These are phyloP conservation scores for Drosophila dunni DNA, from an alignment of 1,140 invertebrate genomes.

Conservation along the genomic window DNA sequence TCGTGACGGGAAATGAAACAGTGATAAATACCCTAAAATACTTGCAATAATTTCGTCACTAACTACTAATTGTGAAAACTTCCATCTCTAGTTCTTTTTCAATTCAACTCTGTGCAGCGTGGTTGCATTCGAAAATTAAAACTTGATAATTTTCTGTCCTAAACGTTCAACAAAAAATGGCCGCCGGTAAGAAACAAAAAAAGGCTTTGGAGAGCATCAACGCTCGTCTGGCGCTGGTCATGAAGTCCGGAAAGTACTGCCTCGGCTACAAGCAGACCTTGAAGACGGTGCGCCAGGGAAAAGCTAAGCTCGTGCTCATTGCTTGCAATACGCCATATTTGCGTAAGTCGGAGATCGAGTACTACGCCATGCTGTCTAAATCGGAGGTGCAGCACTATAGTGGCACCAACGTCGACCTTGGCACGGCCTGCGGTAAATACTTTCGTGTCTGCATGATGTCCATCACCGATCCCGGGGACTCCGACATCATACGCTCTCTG, in stretches of 20 bases:
- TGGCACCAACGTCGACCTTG: constrained; percentile 99
- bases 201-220: constrained; percentile 99
- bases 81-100: no score
- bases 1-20: no score
- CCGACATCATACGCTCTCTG: constrained; percentile 98
- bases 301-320: constrained; percentile 99
- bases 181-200: constrained; percentile 88
- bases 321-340: constrained; percentile 98
- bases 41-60: no score
- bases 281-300: constrained; percentile 98
- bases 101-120: no score
- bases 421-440: constrained; percentile 99
- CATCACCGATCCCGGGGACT: constrained; percentile 99
- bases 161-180: neutral
- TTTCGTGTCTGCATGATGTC: constrained; percentile 99
- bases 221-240: constrained; percentile 97
- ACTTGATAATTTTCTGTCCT: no score
- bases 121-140: no score
- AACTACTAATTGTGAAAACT: no score
- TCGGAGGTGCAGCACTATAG: constrained; percentile 99
- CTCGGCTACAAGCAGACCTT: constrained; percentile 99
- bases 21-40: no score
- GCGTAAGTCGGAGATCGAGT: constrained; percentile 99
- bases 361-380: constrained; percentile 99
- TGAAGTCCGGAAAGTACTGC: constrained; percentile 99